Conservation (phyloP, 2,888 invertebrate species). For the Luffia ferchaultella region DNA sequence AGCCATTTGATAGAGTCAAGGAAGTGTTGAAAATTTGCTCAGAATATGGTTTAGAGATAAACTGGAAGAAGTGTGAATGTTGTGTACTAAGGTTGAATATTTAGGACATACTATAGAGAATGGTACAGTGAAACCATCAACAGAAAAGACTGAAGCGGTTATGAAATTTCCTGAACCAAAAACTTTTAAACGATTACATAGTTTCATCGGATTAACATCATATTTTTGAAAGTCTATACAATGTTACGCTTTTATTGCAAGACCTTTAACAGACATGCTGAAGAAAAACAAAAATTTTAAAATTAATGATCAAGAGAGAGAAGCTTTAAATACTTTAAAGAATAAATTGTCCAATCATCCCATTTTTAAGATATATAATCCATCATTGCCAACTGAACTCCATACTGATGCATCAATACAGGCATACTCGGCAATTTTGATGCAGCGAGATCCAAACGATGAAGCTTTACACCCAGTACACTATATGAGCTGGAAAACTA, state of each 20-base stretch:
- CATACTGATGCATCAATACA: constrained; percentile 4
- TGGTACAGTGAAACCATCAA: too few species aligned
- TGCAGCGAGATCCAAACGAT: constrained; percentile 1
- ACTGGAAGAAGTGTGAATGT: too few species aligned
- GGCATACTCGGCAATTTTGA: constrained; percentile 3
- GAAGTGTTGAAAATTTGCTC: too few species aligned
- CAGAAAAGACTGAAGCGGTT: too few species aligned
- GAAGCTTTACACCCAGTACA: constrained; percentile 8
- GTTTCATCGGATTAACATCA: too few species aligned
- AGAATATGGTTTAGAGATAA: too few species aligned
- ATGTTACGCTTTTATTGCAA: constrained; percentile 11
- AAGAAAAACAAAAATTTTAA: constrained; percentile 5
- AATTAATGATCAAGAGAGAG: neutral
- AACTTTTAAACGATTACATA: too few species aligned
- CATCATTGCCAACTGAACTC: constrained; percentile 1
- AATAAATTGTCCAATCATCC: neutral
- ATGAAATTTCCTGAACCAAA: too few species aligned
- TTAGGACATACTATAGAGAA: too few species aligned
- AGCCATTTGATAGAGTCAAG: too few species aligned
- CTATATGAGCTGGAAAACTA: constrained; percentile 10
- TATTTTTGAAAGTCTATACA: too few species aligned
- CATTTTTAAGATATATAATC: constrained; percentile 4
- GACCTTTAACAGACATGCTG: constrained; percentile 2
- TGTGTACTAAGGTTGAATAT: too few species aligned
- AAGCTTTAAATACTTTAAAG: constrained; percentile 2